These are phyloP conservation scores for Tribolium castaneum DNA, from an alignment of 1,140 invertebrate genomes.

Conservation along the genomic window DNA sequence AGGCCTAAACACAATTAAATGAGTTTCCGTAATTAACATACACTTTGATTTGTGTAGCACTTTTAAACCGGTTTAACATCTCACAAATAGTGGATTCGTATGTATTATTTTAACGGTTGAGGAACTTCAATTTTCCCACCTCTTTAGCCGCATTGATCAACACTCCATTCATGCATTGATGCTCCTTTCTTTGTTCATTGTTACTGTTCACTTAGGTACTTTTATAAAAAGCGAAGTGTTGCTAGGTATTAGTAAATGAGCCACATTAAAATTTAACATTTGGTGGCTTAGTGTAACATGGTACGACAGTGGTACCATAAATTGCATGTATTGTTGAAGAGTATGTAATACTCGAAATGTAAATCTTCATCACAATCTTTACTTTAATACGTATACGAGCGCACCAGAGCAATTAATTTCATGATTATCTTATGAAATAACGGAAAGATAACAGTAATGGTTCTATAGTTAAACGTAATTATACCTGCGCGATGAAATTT, in stretches of 20 bases:
- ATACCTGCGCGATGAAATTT: background rate
- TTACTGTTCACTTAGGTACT: background rate
- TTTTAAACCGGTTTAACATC: slow-evolving; percentile 9
- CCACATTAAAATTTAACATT: background rate
- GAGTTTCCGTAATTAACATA: background rate
- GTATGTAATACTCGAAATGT: background rate
- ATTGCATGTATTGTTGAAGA: background rate
- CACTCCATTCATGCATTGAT: slow-evolving; percentile 12
- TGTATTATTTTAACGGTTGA: slow-evolving; percentile 15
- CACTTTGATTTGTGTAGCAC: background rate
- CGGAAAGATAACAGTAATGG: slow-evolving; percentile 38
- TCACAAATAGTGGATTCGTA: slow-evolving; percentile 1
- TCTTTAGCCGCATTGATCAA: slow-evolving; percentile 14
- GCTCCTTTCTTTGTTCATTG: background rate
- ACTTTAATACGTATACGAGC: background rate
- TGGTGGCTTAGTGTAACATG: background rate
- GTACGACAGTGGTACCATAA: background rate
- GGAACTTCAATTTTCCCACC: slow-evolving; percentile 17
- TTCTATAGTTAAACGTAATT: background rate
- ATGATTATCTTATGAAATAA: slow-evolving; percentile 36
- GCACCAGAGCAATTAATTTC: slow-evolving; percentile 12
- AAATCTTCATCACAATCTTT: background rate
- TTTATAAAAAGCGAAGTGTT: background rate
- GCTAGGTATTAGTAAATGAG: background rate
- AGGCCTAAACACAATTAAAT: slow-evolving; percentile 70